A percentile compares a stretch with the other conserved stretches of the same genome.
These are phyloP conservation scores for Syngnathus typhle DNA, from an alignment of 2,113 vertebrate species.

Conservation along the genomic window DNA sequence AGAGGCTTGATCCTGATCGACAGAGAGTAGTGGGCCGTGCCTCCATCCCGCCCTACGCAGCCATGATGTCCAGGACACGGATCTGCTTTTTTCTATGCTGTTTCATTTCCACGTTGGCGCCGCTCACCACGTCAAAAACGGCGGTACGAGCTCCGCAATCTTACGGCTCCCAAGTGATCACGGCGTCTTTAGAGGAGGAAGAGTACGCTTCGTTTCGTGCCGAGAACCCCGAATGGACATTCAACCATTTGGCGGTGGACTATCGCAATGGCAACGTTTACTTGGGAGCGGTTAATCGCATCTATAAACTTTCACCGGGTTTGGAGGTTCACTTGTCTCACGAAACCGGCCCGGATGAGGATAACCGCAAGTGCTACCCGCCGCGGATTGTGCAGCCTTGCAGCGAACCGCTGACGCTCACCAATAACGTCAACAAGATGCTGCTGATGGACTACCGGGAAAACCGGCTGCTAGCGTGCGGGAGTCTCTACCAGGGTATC, in stretches of 20 bases:
- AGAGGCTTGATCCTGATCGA: conserved; percentile 67
- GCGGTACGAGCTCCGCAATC: conserved; percentile 68
- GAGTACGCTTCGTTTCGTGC: conserved; percentile 79
- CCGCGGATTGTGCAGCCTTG: conserved; percentile 95
- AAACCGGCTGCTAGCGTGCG: conserved; percentile 90
- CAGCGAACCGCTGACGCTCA: conserved; percentile 83
- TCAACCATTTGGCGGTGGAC: conserved; percentile 95
- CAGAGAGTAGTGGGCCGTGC: conserved; percentile 55
- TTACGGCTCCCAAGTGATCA: conserved; percentile 69
- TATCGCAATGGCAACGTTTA: conserved; percentile 92
- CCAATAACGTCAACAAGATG: conserved; percentile 98
- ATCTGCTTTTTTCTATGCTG: conserved; percentile 81
- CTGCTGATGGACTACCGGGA: conserved; percentile 96
- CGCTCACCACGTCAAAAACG: conserved; percentile 48
- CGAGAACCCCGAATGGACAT: conserved; percentile 81
- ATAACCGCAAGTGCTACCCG: conserved; percentile 97
- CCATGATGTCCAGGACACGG: conserved; percentile 79
- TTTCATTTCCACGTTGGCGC: conserved; percentile 74
- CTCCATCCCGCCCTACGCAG: conserved; percentile 21
- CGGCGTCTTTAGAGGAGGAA: conserved; percentile 66
- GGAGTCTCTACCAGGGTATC: conserved; percentile 95
- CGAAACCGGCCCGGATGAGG: conserved; percentile 92
- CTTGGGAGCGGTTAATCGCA: conserved; percentile 90
- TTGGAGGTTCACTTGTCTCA: conserved; percentile 87
- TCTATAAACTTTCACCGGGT: conserved; percentile 89